phyloP scores from a whole-genome alignment of 2,888 invertebrate species.

The Helobdella robusta region DNA sequence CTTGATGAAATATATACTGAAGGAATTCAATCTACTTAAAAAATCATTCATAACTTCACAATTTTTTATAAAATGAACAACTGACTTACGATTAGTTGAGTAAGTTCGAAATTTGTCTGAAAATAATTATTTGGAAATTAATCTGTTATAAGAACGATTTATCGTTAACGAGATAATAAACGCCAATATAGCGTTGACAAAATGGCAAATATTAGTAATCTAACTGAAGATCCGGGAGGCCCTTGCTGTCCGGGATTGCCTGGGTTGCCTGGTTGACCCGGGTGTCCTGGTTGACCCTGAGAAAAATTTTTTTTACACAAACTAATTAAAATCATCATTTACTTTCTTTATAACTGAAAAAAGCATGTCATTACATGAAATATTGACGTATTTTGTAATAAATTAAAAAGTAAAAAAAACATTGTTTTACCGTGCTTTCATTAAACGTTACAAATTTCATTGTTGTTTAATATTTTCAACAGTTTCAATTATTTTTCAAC shows the following conservation, averaged over 20 bases:
- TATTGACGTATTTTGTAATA: too few species aligned
- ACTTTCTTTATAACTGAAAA: too few species aligned
- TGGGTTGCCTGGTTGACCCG: slow-evolving; percentile 20
- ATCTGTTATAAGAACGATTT: too few species aligned
- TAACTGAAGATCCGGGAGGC: slow-evolving; percentile 15
- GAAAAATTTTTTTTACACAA: not conserved
- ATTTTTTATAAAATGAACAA: not conserved
- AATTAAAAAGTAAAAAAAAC: too few species aligned
- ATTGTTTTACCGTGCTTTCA: too few species aligned
- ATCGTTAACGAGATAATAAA: too few species aligned
- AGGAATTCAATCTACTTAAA: not conserved
- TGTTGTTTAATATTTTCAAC: not conserved
- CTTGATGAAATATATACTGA: not conserved
- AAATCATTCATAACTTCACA: not conserved
- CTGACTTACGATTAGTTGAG: not conserved
- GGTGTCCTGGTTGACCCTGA: slow-evolving; percentile 15
- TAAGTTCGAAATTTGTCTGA: not conserved
- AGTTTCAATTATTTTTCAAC: too few species aligned
- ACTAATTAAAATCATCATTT: too few species aligned
- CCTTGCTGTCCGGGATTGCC: slow-evolving; percentile 12
- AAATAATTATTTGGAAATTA: not conserved
- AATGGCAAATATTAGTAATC: not conserved
- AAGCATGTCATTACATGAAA: too few species aligned
- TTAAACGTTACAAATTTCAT: not conserved
- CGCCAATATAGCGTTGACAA: too few species aligned